Conservation (phyloP, 2,113 vertebrate species). For the Syrmaticus mikado region DNA sequence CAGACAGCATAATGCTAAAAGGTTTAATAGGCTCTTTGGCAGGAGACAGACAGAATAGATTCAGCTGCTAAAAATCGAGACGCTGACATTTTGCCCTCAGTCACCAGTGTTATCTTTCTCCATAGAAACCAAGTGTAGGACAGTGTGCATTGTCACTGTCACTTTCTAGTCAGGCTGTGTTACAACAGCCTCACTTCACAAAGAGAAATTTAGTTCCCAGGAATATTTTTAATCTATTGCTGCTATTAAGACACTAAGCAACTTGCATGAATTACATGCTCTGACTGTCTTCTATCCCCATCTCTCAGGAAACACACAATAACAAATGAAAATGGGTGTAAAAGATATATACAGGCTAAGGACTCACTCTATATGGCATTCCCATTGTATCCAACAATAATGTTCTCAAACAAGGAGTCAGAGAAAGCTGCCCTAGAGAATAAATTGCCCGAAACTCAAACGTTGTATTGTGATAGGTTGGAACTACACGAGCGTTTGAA, state of each 20-base stretch:
- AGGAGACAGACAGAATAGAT: conserved; percentile 48
- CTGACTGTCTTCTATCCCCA: conserved; percentile 36
- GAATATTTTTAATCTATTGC: conserved; percentile 66
- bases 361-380: neutral
- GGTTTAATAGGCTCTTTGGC: conserved; percentile 27
- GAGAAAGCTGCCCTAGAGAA: neutral
- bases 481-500: neutral
- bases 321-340: neutral
- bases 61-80: conserved; percentile 29
- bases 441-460: neutral
- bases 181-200: neutral
- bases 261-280: conserved; percentile 47
- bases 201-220: conserved; percentile 25
- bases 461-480: neutral
- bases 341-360: neutral
- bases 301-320: neutral
- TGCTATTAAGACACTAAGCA: conserved; percentile 22
- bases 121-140: neutral
- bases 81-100: conserved; percentile 34
- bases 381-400: neutral
- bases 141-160: neutral
- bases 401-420: neutral
- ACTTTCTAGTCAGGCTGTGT: neutral
- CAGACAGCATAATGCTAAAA: conserved; percentile 21
- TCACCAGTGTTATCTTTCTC: neutral